phyloP scores from a whole-genome alignment of 2,888 invertebrate genomes.

The Sabatieria punctata region DNA sequence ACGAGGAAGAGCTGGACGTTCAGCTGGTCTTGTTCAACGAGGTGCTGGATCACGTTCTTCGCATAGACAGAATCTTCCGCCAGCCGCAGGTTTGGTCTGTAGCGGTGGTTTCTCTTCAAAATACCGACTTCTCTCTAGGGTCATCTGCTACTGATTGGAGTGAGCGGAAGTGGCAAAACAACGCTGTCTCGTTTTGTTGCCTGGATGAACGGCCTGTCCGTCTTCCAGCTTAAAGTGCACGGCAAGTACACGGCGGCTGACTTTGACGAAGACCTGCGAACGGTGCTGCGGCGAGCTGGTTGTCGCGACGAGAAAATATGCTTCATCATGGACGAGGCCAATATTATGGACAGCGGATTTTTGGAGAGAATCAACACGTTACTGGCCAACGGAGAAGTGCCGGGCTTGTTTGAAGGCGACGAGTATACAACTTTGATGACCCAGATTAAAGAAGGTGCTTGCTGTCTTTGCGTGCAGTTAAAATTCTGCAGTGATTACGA shows the following conservation, averaged over 20 bases:
- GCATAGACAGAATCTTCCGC: slow-evolving; percentile 96
- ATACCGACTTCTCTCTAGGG: slow-evolving; percentile 50
- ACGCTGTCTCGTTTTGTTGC: slow-evolving; percentile 97
- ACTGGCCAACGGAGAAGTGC: slow-evolving; percentile 37
- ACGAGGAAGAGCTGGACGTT: slow-evolving; percentile 97
- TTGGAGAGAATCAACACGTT: slow-evolving; percentile 97
- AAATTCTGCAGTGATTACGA: no score
- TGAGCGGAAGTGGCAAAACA: slow-evolving; percentile 96
- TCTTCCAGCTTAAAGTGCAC: slow-evolving; percentile 98
- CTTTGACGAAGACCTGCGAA: slow-evolving; percentile 91
- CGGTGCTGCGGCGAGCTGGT: slow-evolving; percentile 40
- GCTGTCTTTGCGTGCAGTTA: no score
- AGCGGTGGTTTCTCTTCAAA: background rate
- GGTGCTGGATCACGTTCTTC: slow-evolving; percentile 88
- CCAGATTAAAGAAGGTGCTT: slow-evolving; percentile 95
- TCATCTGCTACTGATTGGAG: slow-evolving; percentile 87
- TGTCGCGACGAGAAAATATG: slow-evolving; percentile 81
- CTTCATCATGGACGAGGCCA: slow-evolving; percentile 96
- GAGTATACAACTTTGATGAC: slow-evolving; percentile 98
- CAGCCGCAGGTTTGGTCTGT: slow-evolving; percentile 47
- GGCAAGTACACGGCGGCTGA: slow-evolving; percentile 97
- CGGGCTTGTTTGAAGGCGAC: slow-evolving; percentile 51
- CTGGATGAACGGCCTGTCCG: slow-evolving; percentile 98
- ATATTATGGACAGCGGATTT: slow-evolving; percentile 84
- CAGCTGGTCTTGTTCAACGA: slow-evolving; percentile 95